Evolutionary conservation across 2,113 vertebrate genomes (phyloP), one percentile per base, ranked within the genome.

Genomic region (Xyrauchen texanus): DNA sequence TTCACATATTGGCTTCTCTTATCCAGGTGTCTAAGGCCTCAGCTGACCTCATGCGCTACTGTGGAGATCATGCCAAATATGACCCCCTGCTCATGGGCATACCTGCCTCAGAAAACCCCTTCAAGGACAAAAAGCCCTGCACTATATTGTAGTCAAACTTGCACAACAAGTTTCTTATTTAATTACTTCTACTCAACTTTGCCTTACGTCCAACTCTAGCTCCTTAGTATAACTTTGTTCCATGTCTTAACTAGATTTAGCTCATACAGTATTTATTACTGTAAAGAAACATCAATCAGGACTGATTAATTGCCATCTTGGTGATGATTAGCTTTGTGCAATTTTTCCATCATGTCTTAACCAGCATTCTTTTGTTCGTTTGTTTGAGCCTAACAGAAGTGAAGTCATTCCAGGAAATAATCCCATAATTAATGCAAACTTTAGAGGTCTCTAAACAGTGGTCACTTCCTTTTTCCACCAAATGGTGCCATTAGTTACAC

Each of bases 71-170:
- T 0, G 95, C 95, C 87, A 96, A 94, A 85, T 94, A 92, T 2
- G 97, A 99, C 80, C 96, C 96, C 0, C 77, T 99, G 83, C 95
- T 99, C 4, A 93, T 94, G 84, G 97, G 97, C 13, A 97, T 98
- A 4, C 96, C 95, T 0, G 87, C 96, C 5, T 99, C 97, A 0
- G 97, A 99, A 90, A 99, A 99, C 90, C 97, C 97, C 58, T 98
- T 98, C 93, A 98, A 98, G 94, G 97, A 99, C 90, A 99, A 97
- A 91, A 98, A 98, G 71, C 94, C 96, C 63, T 99, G 97, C 89
- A 92, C 91, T 90, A 94, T 99, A 88, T 92, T 99, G 86, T 99
- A 99, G 92, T 93, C 63, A 65, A 53, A 6, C 3, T 16, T 44
- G 44, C 61, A 58, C 51, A 10, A 79, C 12, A 53, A 81, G 82